A percentile compares a stretch with the other conserved stretches of the same genome.
Evolutionary conservation across 2,797 vertebrate species (phyloP).

Genomic region (Gobionotothen gibberifrons): DNA sequence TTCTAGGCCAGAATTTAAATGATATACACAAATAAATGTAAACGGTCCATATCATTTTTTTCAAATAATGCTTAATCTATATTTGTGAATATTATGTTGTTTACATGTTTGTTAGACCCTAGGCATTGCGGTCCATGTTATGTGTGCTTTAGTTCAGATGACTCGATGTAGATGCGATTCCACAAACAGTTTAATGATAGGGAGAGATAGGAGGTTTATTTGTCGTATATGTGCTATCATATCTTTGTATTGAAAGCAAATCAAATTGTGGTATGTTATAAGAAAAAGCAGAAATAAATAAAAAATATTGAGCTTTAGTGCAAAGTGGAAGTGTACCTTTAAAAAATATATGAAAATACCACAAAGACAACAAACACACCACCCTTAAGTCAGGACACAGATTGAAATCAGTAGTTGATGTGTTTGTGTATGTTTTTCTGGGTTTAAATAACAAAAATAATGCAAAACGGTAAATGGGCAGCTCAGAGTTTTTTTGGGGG

Average conservation of each 20-base stretch:
- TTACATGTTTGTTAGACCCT: not conserved
- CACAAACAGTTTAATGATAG: not conserved
- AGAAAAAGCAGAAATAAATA: not conserved
- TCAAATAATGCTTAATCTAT: no score
- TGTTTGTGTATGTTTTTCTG: constrained; percentile 31
- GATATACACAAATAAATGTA: no score
- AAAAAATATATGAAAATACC: constrained; percentile 18
- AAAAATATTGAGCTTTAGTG: not conserved
- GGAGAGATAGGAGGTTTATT: not conserved
- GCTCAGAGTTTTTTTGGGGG: constrained; percentile 8
- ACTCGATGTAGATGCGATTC: no score
- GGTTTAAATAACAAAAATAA: constrained; percentile 50
- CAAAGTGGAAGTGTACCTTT: constrained; percentile 8
- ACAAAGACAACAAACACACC: constrained; percentile 40
- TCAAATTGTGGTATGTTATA: not conserved
- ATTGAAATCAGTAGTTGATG: constrained; percentile 39
- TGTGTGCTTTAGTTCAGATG: not conserved
- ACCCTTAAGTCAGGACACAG: constrained; percentile 25
- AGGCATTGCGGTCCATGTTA: not conserved
- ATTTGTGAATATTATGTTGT: not conserved
- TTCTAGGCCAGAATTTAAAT: not conserved
- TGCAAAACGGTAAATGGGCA: constrained; percentile 32
- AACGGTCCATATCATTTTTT: no score
- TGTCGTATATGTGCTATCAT: not conserved
- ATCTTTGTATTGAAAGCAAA: not conserved